Evolutionary conservation across 2,797 vertebrate genomes (phyloP).

Genomic region (Morus bassanus): DNA sequence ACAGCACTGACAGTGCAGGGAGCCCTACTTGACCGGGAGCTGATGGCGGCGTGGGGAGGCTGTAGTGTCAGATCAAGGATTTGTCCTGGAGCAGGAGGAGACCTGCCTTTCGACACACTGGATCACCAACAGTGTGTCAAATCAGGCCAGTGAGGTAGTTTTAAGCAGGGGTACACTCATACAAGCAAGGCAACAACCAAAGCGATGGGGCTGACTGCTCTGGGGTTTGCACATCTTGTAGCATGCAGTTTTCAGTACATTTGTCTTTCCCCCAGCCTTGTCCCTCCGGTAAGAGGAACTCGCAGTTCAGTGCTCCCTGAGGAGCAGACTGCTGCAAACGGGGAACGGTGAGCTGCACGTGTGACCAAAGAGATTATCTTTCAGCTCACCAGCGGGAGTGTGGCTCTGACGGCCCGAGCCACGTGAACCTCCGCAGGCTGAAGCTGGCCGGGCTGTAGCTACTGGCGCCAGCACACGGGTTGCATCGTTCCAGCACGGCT

Average conservation of each 20-base stretch:
- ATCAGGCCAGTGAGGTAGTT: fast-evolving
- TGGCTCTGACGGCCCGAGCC: fast-evolving
- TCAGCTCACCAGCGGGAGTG: not conserved
- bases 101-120: not conserved
- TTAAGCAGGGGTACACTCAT: not conserved
- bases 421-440: not conserved
- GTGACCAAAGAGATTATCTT: not conserved
- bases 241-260: fast-evolving
- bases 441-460: not conserved
- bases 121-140: not conserved
- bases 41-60: not conserved
- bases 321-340: not conserved
- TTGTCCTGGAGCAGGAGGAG: not conserved
- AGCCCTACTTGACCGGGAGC: not conserved
- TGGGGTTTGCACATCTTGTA: fast-evolving
- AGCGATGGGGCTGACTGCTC: not conserved
- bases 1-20: fast-evolving
- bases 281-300: not conserved
- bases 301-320: fast-evolving
- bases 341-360: fast-evolving
- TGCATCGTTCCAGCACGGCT: not conserved
- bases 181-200: not conserved
- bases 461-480: not conserved
- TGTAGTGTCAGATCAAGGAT: not conserved
- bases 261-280: not conserved